Base-by-base conservation (phyloP, 2,113 vertebrate genomes). In the Rutilus rutilus region DNA sequence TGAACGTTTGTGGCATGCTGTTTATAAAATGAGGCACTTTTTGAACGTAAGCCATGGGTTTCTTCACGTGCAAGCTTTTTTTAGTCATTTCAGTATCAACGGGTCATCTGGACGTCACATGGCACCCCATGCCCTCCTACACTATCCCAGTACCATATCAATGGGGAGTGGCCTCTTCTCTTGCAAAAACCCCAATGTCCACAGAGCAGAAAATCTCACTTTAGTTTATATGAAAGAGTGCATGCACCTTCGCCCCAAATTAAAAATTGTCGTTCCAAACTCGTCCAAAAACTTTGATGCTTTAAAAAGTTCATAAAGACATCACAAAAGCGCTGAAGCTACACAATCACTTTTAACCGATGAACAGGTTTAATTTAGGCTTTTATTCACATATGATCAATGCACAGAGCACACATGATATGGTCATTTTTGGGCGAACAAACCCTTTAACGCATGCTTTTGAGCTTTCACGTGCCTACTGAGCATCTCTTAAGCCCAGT, bases 401-500 rank as follows among this genome's bases (percentile, higher is more conserved):
- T 33, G 19, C 19, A 23, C 19, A 12, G 42, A 47, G 69, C 39
- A 45, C 36, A 71, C 10, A 21, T 2, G 5, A n/a, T n/a, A 19
- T 74, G 39, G 23, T 45, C 5, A 3, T 25, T 45, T 62, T 47
- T 74, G 23, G n/a, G 23, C 25, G 39, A 45, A 6, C 5, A 15
- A 45, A 74, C 71, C 25, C 33, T 60, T 75, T 69, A 78, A 62
- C 39, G 8, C 9, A 30, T 52, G 21, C 59, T 47, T 75, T 80
- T 80, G 42, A 81, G 62, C 71, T 65, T 89, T 92, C 90, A 90
- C 86, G 67, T 91, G 91, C 88, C 88, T 83, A 50, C 90, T 89
- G 89, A 90, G 90, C 64, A 85, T 87, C 81, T 57, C 60, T 87
- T 85, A 21, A 57, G 85, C 82, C 87, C 90, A 86, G 91, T 89